Percentiles rank a stretch among this genome's conserved stretches.
These are phyloP conservation scores for Tetheella fluctuosa DNA, from an alignment of 2,888 invertebrate species.

Conservation along the genomic window DNA sequence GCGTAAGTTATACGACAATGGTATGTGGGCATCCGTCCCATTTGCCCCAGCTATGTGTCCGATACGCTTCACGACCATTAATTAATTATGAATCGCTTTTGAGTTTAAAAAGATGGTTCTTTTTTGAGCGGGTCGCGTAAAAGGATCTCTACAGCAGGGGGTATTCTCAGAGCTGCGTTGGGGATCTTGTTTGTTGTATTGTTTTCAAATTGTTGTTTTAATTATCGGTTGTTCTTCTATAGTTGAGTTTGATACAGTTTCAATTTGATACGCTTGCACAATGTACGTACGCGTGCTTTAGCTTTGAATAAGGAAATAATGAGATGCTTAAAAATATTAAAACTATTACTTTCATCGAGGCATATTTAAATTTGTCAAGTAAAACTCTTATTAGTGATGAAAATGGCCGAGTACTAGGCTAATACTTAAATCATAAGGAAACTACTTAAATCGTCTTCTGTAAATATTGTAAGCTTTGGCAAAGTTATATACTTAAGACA, in stretches of 20 bases:
- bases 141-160: constrained; percentile 35
- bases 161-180: constrained; percentile 24
- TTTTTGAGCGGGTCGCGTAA: constrained; percentile 22
- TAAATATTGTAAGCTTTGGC: not conserved
- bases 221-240: constrained; percentile 28
- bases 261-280: constrained; percentile 19
- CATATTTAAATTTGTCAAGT: no score
- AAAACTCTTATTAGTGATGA: not conserved
- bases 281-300: constrained; percentile 3
- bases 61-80: constrained; percentile 67
- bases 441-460: not conserved
- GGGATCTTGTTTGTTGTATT: constrained; percentile 31
- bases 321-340: no score
- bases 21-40: constrained; percentile 76
- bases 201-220: constrained; percentile 27
- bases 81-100: constrained; percentile 73
- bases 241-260: constrained; percentile 29
- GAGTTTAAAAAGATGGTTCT: constrained; percentile 32
- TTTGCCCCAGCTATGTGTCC: constrained; percentile 60
- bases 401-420: not conserved
- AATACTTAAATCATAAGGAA: no score
- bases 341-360: no score
- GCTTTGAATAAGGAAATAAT: no score
- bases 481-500: not conserved
- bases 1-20: constrained; percentile 81